These are phyloP conservation scores for Oegoconia quadripuncta DNA, from an alignment of 2,888 invertebrate species.

Conservation along the genomic window DNA sequence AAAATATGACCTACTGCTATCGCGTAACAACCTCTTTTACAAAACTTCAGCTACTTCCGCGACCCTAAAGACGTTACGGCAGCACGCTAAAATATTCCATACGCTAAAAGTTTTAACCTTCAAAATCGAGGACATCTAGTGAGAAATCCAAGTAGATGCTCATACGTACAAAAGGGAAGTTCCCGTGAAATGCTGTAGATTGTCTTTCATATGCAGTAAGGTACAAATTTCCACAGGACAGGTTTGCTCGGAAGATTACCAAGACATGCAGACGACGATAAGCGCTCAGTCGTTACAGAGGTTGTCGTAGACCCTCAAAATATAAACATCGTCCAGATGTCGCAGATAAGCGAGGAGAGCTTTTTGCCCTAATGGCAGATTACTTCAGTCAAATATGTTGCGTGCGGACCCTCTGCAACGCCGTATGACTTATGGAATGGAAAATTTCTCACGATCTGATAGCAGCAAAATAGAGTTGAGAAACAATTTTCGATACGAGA, in stretches of 20 bases:
- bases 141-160: slow-evolving; percentile 35
- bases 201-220: slow-evolving; percentile 37
- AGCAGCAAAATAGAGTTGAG: slow-evolving; percentile 10
- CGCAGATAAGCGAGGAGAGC: slow-evolving; percentile 69
- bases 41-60: slow-evolving; percentile 18
- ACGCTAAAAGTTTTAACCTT: slow-evolving; percentile 35
- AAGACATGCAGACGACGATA: slow-evolving; percentile 69
- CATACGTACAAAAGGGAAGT: slow-evolving; percentile 28
- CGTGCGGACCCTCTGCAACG: slow-evolving; percentile 38
- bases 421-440: slow-evolving; percentile 55
- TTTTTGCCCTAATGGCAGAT: slow-evolving; percentile 74
- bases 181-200: slow-evolving; percentile 32
- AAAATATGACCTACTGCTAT: slow-evolving; percentile 31
- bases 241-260: slow-evolving; percentile 49
- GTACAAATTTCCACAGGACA: slow-evolving; percentile 37
- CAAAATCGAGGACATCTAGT: slow-evolving; percentile 32
- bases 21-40: slow-evolving; percentile 34
- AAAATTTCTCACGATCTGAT: slow-evolving; percentile 46
- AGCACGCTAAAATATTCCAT: slow-evolving; percentile 39
- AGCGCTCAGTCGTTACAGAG: slow-evolving; percentile 72
- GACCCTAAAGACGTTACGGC: slow-evolving; percentile 21
- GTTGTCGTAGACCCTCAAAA: slow-evolving; percentile 73
- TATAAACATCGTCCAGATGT: slow-evolving; percentile 77
- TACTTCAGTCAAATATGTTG: slow-evolving; percentile 60
- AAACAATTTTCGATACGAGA: background rate